Evolutionary conservation across 2,113 vertebrate genomes (phyloP), one percentile per base, ranked within the genome.

Genomic region (Mungos mungo): DNA sequence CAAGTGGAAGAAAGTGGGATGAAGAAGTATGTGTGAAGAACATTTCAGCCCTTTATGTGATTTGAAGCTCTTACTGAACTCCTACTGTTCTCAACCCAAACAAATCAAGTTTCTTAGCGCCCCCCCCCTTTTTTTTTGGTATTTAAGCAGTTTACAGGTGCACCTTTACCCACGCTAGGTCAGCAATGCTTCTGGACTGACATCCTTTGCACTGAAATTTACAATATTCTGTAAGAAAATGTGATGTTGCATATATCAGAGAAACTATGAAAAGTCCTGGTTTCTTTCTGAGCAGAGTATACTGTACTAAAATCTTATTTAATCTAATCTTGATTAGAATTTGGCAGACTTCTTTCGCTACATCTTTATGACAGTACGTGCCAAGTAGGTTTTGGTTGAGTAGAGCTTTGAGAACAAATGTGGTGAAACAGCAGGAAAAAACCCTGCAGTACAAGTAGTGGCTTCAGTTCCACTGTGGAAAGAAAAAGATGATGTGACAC

Each of bases 301-400:
- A 33, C 65, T 87, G 7, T 82, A 57, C 76, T 18, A 23, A 90
- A 81, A 77, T 87, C 80, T 79, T 81, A 68, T 38, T 76, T 96
- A 63, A 91, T 74, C 72, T 72, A 41, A 74, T 88, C 65, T 80
- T 69, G 82, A 76, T 52, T 90, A 57, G 82, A 33, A 88, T 69
- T 82, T 77, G 52, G 80, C 52, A 86, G 38, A 88, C 11, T 92
- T 81, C 76, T 95, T 97, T 96, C 77, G 79, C 96, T 98, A 97
- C 95, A 81, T 97, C 97, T 96, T 97, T 45, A 88, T 98, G 97
- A 98, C 90, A 92, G 41, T 77, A 98, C 98, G 98, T 98, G 98
- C 98, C 98, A 98, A 97, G 89, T 35, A 86, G 83, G 27, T 93
- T 96, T 96, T 63, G 65, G 45, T 50, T 84, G 33, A 2, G 0